Evolutionary conservation across 2,797 vertebrate genomes (phyloP), one percentile per base, ranked within the genome.

Genomic region (Lacerta bilineata): DNA sequence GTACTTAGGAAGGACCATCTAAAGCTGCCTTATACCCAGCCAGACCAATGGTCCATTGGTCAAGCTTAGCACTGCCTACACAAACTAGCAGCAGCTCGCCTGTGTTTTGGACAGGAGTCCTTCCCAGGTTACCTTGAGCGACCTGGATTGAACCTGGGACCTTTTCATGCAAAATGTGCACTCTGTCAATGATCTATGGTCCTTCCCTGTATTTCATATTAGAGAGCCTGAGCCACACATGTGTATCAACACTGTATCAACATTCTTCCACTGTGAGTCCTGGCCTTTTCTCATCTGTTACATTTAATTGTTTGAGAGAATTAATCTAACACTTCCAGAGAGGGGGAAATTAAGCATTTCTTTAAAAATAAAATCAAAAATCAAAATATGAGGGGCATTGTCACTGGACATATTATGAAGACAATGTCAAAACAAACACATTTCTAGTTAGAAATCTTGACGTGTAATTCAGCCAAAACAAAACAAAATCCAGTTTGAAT

Each of bases 401-500:
- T 75, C 50, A 61, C 46, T 84, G 71, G 7, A 29, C 13, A 61
- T 76, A 85, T 85, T 64, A 61, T 76, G 36, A 78, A 68, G 46
- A 10, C 27, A 17, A 29, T 59, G 55, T 76, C 55, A 74, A 55
- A 85, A 76, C 25, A 86, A 50, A 78, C 11, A 66, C 9, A 29
- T 86, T 50, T 78, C 61, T 11, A 64, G 36, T 77, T 41, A 29
- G 11, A 76, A 76, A 61, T 43, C 84, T 85, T 75, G 84, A 77
- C 36, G 43, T 29, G 25, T 64, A 59, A 61, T 8, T 71, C 83
- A 61, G 11, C 23, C 25, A 72, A 55, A 33, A n/a, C 18, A 71
- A 55, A 25, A 11, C 20, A 36, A 61, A 74, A 27, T 74, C 55
- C 55, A n/a, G 36, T 75, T 39, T 61, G 72, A 41, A 64, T 75